phyloP scores from a whole-genome alignment of 2,113 vertebrate genomes.

The Rynchops niger region DNA sequence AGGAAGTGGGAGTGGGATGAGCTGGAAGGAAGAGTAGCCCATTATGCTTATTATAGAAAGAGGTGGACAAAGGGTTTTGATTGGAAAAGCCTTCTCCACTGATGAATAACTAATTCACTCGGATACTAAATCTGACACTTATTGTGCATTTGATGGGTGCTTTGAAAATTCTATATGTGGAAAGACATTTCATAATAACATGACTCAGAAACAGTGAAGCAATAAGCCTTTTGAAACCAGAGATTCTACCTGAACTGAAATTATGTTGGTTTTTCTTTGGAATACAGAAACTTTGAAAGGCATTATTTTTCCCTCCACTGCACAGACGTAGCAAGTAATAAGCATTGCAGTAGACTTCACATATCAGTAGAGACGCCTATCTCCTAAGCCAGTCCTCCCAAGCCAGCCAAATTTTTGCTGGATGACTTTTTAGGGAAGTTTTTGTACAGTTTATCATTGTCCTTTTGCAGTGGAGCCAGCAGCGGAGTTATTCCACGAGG shows the following conservation, averaged over 20 bases:
- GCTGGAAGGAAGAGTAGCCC: constrained; percentile 4
- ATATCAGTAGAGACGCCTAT: background rate
- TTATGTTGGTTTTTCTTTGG: background rate
- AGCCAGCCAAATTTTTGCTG: background rate
- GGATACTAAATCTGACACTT: background rate
- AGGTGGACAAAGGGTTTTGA: constrained; percentile 57
- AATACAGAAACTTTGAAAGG: background rate
- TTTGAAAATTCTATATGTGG: constrained; percentile 27
- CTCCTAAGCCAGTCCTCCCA: background rate
- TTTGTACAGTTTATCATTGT: background rate
- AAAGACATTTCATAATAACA: background rate
- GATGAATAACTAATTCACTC: background rate
- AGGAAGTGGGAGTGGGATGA: background rate
- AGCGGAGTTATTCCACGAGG: background rate
- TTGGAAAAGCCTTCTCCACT: constrained; percentile 34
- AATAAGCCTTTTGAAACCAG: background rate
- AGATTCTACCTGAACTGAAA: background rate
- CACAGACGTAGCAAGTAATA: background rate
- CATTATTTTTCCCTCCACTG: background rate
- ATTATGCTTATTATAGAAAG: background rate
- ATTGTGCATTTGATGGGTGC: constrained; percentile 8
- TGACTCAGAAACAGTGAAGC: background rate
- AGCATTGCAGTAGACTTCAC: background rate
- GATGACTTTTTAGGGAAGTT: background rate
- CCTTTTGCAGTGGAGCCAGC: background rate